Evolutionary conservation across 2,797 vertebrate species (phyloP).

Genomic region (Onychomys torridus): DNA sequence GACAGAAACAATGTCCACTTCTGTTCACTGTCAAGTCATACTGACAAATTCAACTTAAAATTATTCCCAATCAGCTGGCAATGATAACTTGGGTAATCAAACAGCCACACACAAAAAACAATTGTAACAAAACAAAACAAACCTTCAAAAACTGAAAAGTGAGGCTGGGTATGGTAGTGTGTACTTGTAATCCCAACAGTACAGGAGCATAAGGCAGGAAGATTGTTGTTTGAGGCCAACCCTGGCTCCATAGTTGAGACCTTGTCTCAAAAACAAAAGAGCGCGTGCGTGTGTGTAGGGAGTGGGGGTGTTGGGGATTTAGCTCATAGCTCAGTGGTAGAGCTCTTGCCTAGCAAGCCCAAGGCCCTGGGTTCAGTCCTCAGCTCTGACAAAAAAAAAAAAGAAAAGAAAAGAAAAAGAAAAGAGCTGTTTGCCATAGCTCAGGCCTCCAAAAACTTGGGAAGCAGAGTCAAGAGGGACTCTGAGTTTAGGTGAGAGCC

Average conservation of each 20-base stretch:
- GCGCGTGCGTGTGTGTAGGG: too few relatives aligned
- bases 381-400: too few relatives aligned
- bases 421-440: neutral
- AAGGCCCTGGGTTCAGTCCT: too few relatives aligned
- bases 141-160: neutral
- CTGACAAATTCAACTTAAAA: slow-evolving; percentile 21
- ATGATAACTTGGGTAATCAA: neutral
- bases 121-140: neutral
- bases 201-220: neutral
- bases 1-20: neutral
- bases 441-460: neutral
- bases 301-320: too few relatives aligned
- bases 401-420: too few relatives aligned
- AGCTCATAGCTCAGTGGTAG: too few relatives aligned
- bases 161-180: neutral
- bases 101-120: neutral
- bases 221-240: neutral
- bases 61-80: neutral
- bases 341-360: too few relatives aligned
- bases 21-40: neutral
- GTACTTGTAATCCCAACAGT: neutral
- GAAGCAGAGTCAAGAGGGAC: neutral
- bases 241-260: neutral
- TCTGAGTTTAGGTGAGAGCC: neutral
- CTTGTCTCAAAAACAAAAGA: neutral